A percentile compares a stretch with the other conserved stretches of the same genome.
These are phyloP conservation scores for Acleris literana DNA, from an alignment of 2,888 invertebrate species.

Conservation along the genomic window DNA sequence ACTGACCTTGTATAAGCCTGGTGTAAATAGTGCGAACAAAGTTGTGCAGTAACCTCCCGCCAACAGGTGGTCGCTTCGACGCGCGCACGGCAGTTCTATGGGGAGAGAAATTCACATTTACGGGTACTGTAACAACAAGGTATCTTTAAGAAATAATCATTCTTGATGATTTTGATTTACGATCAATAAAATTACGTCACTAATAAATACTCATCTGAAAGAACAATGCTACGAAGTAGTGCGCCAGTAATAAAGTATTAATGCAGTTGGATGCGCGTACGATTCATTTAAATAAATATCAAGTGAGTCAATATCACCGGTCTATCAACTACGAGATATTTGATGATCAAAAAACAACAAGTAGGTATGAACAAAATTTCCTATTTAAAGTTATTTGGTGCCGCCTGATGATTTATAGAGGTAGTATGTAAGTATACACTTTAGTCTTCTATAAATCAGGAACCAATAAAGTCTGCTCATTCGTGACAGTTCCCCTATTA, in stretches of 20 bases:
- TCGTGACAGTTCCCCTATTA: too few relatives aligned
- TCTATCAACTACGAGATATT: not conserved
- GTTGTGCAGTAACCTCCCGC: conserved; percentile 25
- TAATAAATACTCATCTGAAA: too few relatives aligned
- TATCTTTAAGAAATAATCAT: not conserved
- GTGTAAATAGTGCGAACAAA: conserved; percentile 22
- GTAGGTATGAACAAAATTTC: too few relatives aligned
- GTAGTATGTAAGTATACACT: too few relatives aligned
- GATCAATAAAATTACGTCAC: too few relatives aligned
- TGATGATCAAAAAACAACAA: too few relatives aligned
- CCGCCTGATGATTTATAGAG: too few relatives aligned
- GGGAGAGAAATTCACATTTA: conserved; percentile 12
- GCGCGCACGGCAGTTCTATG: conserved; percentile 23
- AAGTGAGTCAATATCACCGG: conserved; percentile 20
- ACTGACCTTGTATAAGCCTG: conserved; percentile 33
- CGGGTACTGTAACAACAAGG: not conserved
- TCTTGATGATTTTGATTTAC: not conserved
- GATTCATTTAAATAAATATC: conserved; percentile 26
- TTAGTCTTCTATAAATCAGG: too few relatives aligned
- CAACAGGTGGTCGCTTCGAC: conserved; percentile 23
- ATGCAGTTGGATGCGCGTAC: not conserved
- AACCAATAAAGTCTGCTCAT: too few relatives aligned
- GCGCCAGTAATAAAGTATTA: not conserved
- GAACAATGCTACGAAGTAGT: too few relatives aligned
- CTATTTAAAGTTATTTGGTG: too few relatives aligned